These are phyloP conservation scores for Geotrupes spiniger DNA, from an alignment of 2,888 invertebrate species.

Conservation along the genomic window DNA sequence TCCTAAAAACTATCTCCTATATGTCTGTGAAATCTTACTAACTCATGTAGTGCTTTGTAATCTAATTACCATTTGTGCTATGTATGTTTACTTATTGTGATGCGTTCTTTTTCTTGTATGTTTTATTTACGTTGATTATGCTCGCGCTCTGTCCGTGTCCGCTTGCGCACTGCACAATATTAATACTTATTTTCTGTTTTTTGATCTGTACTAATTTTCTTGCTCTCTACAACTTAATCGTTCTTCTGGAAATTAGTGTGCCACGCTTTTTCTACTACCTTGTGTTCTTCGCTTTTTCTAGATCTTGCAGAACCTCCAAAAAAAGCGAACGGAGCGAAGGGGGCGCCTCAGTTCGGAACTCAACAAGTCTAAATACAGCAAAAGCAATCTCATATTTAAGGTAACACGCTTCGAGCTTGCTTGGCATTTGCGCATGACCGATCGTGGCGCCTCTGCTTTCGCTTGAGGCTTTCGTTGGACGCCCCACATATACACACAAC, in stretches of 20 bases:
- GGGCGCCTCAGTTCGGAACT: conserved; percentile 94
- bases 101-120: conserved; percentile 9
- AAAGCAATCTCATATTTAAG: conserved; percentile 98
- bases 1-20: background rate
- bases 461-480: conserved; percentile 26
- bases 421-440: conserved; percentile 44
- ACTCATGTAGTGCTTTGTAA: conserved; percentile 10
- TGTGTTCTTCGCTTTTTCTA: conserved; percentile 91
- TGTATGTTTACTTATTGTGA: conserved; percentile 7
- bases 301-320: conserved; percentile 99
- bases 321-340: conserved; percentile 97
- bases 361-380: conserved; percentile 89
- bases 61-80: conserved; percentile 12
- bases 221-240: conserved; percentile 42
- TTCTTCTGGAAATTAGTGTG: conserved; percentile 48
- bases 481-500: conserved; percentile 4
- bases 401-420: conserved; percentile 69
- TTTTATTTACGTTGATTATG: conserved; percentile 8
- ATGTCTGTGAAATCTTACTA: conserved; percentile 1
- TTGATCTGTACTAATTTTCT: conserved; percentile 15
- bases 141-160: conserved; percentile 29
- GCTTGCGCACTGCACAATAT: conserved; percentile 34
- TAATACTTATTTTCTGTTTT: conserved; percentile 12
- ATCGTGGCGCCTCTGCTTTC: conserved; percentile 51
- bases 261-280: conserved; percentile 68